Evolutionary conservation across 1,140 invertebrate species (phyloP).

Genomic region (Drosophila repleta): DNA sequence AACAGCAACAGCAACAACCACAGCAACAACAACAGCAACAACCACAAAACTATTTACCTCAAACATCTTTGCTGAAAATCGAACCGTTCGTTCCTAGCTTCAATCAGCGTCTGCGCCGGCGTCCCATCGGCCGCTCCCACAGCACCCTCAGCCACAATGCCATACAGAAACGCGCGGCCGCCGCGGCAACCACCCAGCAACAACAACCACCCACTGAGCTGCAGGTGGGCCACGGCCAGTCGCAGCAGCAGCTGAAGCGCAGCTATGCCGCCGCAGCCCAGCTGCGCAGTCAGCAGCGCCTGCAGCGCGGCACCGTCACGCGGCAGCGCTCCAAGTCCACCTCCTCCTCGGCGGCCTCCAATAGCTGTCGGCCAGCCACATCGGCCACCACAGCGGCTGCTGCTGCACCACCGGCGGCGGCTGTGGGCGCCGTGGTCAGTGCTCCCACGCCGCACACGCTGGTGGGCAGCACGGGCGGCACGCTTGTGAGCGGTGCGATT

Average conservation of each 20-base stretch:
- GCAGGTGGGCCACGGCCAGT: slow-evolving; percentile 18
- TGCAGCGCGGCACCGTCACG: slow-evolving; percentile 55
- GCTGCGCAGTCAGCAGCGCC: slow-evolving; percentile 50
- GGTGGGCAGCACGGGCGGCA: slow-evolving; percentile 73
- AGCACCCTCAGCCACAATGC: slow-evolving; percentile 84
- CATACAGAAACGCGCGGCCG: slow-evolving; percentile 46
- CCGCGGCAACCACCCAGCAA: slow-evolving; percentile 11
- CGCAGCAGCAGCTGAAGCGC: slow-evolving; percentile 46
- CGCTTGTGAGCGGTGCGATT: slow-evolving; percentile 70
- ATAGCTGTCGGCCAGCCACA: slow-evolving; percentile 56
- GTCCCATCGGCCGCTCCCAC: slow-evolving; percentile 85
- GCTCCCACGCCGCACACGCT: slow-evolving; percentile 56
- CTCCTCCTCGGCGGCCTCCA: slow-evolving; percentile 71
- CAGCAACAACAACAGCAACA: slow-evolving; percentile 14
- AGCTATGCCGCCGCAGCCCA: slow-evolving; percentile 52
- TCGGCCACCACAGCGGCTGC: slow-evolving; percentile 1
- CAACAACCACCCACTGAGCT: slow-evolving; percentile 25
- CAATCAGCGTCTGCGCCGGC: slow-evolving; percentile 84
- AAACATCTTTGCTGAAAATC: slow-evolving; percentile 86
- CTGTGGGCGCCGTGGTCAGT: slow-evolving; percentile 7
- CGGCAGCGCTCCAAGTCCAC: slow-evolving; percentile 78
- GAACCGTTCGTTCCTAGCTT: slow-evolving; percentile 86
- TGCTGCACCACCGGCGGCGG: no score
- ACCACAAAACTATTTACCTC: slow-evolving; percentile 73
- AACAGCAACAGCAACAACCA: slow-evolving; percentile 29